Evolutionary conservation across 1,140 invertebrate genomes (phyloP).

Genomic region (Sinella curviseta): DNA sequence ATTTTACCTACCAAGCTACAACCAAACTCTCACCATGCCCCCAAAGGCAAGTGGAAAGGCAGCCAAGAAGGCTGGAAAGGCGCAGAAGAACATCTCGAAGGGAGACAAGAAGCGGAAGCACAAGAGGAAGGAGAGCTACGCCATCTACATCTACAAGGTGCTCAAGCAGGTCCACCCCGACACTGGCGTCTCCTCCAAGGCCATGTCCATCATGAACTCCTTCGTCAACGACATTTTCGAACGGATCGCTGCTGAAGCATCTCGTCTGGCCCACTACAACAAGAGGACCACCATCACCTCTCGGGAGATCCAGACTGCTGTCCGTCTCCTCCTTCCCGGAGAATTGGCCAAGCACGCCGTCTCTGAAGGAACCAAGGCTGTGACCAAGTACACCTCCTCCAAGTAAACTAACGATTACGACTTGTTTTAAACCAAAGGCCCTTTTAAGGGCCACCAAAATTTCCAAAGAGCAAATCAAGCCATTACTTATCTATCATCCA

Average conservation of each 20-base stretch:
- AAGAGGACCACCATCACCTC: slow-evolving; percentile 58
- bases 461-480: slow-evolving; percentile 35
- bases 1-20: too few relatives aligned
- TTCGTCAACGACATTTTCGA: slow-evolving; percentile 71
- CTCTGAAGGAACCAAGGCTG: slow-evolving; percentile 4
- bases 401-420: neutral
- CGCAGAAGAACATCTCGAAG: slow-evolving; percentile 51
- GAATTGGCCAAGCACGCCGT: slow-evolving; percentile 12
- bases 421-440: slow-evolving; percentile 31
- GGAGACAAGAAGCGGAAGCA: slow-evolving; percentile 58
- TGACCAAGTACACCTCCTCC: slow-evolving; percentile 6
- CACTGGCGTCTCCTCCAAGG: slow-evolving; percentile 65
- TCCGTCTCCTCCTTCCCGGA: neutral
- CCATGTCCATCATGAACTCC: slow-evolving; percentile 68
- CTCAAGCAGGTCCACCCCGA: slow-evolving; percentile 69
- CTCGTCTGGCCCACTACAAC: slow-evolving; percentile 70
- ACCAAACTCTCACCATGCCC: slow-evolving; percentile 45
- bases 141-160: slow-evolving; percentile 73
- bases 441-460: slow-evolving; percentile 38
- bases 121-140: slow-evolving; percentile 67
- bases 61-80: slow-evolving; percentile 53
- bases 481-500: too few relatives aligned
- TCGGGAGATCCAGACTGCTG: neutral
- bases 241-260: slow-evolving; percentile 67
- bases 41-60: slow-evolving; percentile 52